These are phyloP conservation scores for Notoglanidium macrostoma DNA, from an alignment of 2,797 vertebrate genomes.

Conservation along the genomic window DNA sequence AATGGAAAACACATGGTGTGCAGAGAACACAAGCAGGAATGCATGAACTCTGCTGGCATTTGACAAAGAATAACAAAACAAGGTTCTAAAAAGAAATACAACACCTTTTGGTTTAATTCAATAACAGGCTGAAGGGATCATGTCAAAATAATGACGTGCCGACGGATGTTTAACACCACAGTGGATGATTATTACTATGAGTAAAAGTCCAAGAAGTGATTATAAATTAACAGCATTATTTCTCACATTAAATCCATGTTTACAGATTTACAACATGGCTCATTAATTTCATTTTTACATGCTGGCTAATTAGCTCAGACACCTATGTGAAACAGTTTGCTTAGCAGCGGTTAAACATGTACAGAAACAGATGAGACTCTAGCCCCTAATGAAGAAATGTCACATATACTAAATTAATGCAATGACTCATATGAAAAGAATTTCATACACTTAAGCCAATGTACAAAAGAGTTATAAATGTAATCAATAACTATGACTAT, in stretches of 20 bases:
- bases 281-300: background rate
- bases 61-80: background rate
- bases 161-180: background rate
- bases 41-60: background rate
- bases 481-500: background rate
- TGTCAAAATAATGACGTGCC: background rate
- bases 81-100: constrained; percentile 7
- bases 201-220: background rate
- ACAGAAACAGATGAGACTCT: background rate
- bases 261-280: background rate
- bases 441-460: background rate
- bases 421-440: background rate
- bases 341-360: background rate
- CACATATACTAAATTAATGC: background rate
- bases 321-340: background rate
- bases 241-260: background rate
- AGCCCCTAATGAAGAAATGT: background rate
- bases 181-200: background rate
- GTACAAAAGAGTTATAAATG: background rate
- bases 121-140: background rate
- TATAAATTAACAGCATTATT: background rate
- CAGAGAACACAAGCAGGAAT: constrained; percentile 13
- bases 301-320: background rate
- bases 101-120: background rate
- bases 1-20: constrained; percentile 33